Percentiles rank a stretch among this genome's conserved stretches.
Conservation (phyloP, 1,140 invertebrate species). For the Macrostomum lignano region DNA sequence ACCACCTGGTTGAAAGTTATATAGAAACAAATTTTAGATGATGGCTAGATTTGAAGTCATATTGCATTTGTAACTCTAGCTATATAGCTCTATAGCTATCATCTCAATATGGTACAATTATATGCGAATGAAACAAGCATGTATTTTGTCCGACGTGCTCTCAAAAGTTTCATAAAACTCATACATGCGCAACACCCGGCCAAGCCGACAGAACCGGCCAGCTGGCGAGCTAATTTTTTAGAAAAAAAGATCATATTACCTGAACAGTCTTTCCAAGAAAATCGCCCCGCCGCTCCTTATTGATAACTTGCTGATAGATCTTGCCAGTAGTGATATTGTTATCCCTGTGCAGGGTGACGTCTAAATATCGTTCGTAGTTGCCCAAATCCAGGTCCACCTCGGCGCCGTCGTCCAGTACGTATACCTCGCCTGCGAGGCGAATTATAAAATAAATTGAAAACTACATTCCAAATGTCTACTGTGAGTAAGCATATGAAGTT, state of each 20-base stretch:
- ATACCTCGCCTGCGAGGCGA: slow-evolving; percentile 61
- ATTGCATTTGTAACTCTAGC: no score
- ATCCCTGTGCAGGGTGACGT: slow-evolving; percentile 65
- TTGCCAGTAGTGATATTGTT: slow-evolving; percentile 99
- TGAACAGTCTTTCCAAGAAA: slow-evolving; percentile 96
- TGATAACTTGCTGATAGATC: slow-evolving; percentile 80
- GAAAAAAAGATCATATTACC: slow-evolving; percentile 25
- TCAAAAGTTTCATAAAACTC: no score
- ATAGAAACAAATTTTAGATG: slow-evolving; percentile 2
- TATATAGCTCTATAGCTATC: no score
- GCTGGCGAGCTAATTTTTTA: no score
- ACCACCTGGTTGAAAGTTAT: slow-evolving; percentile 43
- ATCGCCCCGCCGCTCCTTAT: slow-evolving; percentile 63
- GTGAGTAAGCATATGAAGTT: neutral
- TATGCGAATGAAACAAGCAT: no score
- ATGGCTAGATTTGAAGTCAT: neutral
- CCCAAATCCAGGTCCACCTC: slow-evolving; percentile 96
- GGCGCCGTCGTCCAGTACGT: slow-evolving; percentile 87
- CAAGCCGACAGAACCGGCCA: no score
- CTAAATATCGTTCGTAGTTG: slow-evolving; percentile 90
- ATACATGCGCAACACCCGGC: no score
- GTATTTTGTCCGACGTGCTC: no score
- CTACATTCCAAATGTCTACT: no score
- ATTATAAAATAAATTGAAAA: slow-evolving; percentile 5
- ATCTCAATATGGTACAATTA: no score